Evolutionary conservation across 2,888 invertebrate species (phyloP).

Genomic region (Maniola hyperantus): DNA sequence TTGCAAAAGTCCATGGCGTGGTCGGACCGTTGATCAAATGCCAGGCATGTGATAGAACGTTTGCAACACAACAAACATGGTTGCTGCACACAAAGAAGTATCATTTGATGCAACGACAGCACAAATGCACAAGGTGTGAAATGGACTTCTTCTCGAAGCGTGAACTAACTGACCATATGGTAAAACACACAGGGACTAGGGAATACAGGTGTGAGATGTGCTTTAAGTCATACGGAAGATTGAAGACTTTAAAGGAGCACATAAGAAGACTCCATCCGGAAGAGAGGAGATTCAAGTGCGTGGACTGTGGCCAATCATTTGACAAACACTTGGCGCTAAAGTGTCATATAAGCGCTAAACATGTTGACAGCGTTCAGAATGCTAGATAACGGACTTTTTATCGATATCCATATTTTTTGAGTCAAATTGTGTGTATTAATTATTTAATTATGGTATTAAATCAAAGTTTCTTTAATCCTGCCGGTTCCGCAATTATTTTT

Average conservation of each 20-base stretch:
- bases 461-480: too few relatives aligned
- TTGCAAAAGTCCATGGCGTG: conserved; percentile 51
- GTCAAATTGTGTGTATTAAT: too few relatives aligned
- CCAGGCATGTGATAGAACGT: conserved; percentile 52
- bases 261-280: conserved; percentile 45
- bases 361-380: conserved; percentile 20
- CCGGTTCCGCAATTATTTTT: too few relatives aligned
- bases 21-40: conserved; percentile 48
- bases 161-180: conserved; percentile 50
- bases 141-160: conserved; percentile 52
- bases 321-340: conserved; percentile 54
- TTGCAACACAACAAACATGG: conserved; percentile 45
- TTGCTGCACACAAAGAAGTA: conserved; percentile 52
- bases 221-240: conserved; percentile 53
- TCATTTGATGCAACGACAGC: conserved; percentile 62
- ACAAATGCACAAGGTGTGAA: conserved; percentile 64
- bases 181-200: conserved; percentile 65
- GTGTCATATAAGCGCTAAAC: conserved; percentile 45
- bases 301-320: conserved; percentile 52
- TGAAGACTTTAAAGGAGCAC: conserved; percentile 58
- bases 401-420: background rate
- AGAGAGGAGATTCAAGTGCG: conserved; percentile 45
- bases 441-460: too few relatives aligned
- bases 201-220: conserved; percentile 65
- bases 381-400: conserved; percentile 7